phyloP scores from a whole-genome alignment of 2,888 invertebrate genomes.

The Drosophila nr. medialis region DNA sequence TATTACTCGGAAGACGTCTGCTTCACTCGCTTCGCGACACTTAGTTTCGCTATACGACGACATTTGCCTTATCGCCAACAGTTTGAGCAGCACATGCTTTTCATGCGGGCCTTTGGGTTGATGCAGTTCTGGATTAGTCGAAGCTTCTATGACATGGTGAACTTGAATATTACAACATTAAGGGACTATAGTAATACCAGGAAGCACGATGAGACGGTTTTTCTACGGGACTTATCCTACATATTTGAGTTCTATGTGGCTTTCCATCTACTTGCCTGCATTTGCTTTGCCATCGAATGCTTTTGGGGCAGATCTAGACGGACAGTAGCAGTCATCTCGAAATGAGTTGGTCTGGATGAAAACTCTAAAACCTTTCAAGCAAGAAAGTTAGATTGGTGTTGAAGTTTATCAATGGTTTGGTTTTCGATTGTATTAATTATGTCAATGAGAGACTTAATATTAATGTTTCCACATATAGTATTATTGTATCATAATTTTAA shows the following conservation, averaged over 20 bases:
- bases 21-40: slow-evolving; percentile 15
- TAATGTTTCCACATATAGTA: not conserved
- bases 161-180: slow-evolving; percentile 1
- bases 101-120: slow-evolving; percentile 43
- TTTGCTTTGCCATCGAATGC: slow-evolving; percentile 45
- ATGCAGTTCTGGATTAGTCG: slow-evolving; percentile 33
- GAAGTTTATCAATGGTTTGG: not conserved
- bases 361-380: not conserved
- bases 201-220: not conserved
- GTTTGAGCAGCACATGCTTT: slow-evolving; percentile 56
- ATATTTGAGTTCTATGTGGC: slow-evolving; percentile 33
- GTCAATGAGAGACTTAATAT: not conserved
- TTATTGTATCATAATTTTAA: not conserved
- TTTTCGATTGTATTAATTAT: not conserved
- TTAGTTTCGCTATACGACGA: slow-evolving; percentile 38
- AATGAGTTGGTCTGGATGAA: not conserved
- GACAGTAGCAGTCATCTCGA: too few relatives aligned
- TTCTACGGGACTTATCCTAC: slow-evolving; percentile 41
- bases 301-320: not conserved
- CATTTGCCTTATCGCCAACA: slow-evolving; percentile 56
- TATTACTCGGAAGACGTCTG: slow-evolving; percentile 54
- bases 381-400: not conserved
- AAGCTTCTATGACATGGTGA: slow-evolving; percentile 56
- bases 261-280: slow-evolving; percentile 7
- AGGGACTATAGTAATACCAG: slow-evolving; percentile 36